Evolutionary conservation across 1,140 invertebrate genomes (phyloP), one percentile per base, ranked within the genome.

Genomic region (Onthophagus taurus): DNA sequence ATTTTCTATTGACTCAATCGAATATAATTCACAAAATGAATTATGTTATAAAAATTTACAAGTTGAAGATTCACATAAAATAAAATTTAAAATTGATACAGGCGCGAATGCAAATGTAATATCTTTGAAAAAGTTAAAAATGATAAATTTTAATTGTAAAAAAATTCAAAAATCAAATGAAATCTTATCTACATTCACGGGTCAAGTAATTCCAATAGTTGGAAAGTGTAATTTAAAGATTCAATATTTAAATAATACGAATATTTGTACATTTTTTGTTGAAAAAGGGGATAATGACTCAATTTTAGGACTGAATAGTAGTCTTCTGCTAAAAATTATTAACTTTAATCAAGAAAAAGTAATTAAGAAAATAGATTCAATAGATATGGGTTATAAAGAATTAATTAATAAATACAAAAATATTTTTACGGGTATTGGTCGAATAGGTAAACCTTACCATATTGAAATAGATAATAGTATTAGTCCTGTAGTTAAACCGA

Each of bases 71-170:
- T 23, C 20, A 7, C 17, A 20, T 20, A 43, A 21, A 17, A 23
- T 48, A n/a, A 44, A 14, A 12, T 41, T 45, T 29, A 49, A 51
- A 41, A 17, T 51, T 11, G 50, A 51, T 30, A 45, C 46, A 18
- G 50, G 47, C 14, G 42, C 42, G 14, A 38, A 36, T 23, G 43
- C 29, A 17, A 51, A 51, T 36, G 30, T 37, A 17, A 45, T 36
- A 35, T 45, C 43, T 4, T 8, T 37, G 16, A 35, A 34, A 14
- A 16, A 24, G 20, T 33, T 49, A 13, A 45, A 33, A 30, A 8
- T 12, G 17, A 24, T 45, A 17, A 30, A 34, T n/a, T 45, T 45
- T 26, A 18, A 45, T 35, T 26, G 24, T 19, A 18, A 23, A 8
- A 45, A 35, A 9, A 35, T 49, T 23, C 2, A 30, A 24, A 39